A percentile compares a stretch with the other conserved stretches of the same genome.
Conservation (phyloP, 2,888 invertebrate genomes). For the Conistra vaccinii region DNA sequence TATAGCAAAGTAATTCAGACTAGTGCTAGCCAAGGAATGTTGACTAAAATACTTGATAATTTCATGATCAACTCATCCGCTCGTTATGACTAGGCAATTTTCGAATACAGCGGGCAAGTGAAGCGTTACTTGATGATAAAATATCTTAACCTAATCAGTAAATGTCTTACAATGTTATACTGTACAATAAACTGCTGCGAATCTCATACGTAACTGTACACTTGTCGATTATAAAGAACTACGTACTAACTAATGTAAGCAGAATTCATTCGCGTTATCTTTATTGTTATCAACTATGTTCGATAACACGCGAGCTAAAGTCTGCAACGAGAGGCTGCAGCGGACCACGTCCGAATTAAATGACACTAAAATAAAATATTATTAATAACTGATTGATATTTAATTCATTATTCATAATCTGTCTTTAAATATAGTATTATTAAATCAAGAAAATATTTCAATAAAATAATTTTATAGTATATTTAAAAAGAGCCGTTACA, state of each 20-base stretch:
- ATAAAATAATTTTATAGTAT: constrained; percentile 39
- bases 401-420: constrained; percentile 43
- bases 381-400: constrained; percentile 46
- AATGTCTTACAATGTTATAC: constrained; percentile 75
- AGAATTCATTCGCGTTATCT: constrained; percentile 49
- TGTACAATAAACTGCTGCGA: constrained; percentile 80
- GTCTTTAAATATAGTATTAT: constrained; percentile 54
- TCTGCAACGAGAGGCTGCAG: constrained; percentile 5
- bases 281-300: constrained; percentile 20
- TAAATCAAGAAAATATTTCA: constrained; percentile 48
- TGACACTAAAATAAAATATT: constrained; percentile 43
- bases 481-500: constrained; percentile 50
- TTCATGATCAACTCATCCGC: constrained; percentile 75
- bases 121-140: constrained; percentile 63
- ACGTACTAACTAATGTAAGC: constrained; percentile 61
- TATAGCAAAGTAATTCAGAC: constrained; percentile 50
- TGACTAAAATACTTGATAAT: constrained; percentile 61
- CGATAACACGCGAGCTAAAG: constrained; percentile 17
- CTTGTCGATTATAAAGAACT: constrained; percentile 74
- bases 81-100: constrained; percentile 86
- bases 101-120: constrained; percentile 80
- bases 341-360: constrained; percentile 33
- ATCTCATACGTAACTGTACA: constrained; percentile 91
- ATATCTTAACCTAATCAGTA: constrained; percentile 72
- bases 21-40: constrained; percentile 67